These are phyloP conservation scores for Pyrocephalus nanus DNA, from an alignment of 2,797 vertebrate genomes.

Conservation along the genomic window DNA sequence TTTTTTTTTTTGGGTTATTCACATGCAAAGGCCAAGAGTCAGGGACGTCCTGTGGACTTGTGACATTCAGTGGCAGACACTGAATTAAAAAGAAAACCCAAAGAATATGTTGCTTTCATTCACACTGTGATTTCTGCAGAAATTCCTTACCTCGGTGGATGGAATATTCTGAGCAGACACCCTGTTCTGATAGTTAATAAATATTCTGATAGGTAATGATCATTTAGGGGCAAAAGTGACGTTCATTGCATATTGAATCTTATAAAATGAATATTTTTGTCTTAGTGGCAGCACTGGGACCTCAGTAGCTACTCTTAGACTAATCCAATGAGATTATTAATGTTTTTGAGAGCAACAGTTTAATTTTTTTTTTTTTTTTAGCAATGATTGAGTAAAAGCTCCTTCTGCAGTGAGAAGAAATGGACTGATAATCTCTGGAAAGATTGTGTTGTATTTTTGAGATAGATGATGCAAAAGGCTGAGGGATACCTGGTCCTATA, in stretches of 20 bases:
- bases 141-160: not conserved
- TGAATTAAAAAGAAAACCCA: not conserved
- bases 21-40: not conserved
- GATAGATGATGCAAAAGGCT: not conserved
- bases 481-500: not conserved
- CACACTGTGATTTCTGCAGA: not conserved
- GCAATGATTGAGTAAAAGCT: not conserved
- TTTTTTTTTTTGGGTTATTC: not conserved
- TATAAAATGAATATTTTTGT: not conserved
- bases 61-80: not conserved
- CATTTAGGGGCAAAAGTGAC: not conserved
- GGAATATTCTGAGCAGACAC: not conserved
- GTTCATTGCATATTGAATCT: not conserved
- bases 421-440: not conserved
- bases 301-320: not conserved
- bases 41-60: not conserved
- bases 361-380: not conserved
- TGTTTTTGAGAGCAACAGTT: not conserved
- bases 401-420: not conserved
- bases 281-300: not conserved
- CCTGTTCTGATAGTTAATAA: not conserved
- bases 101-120: not conserved
- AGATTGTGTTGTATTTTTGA: not conserved
- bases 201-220: constrained; percentile 9
- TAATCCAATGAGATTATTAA: not conserved